Base-by-base conservation (phyloP, 1,140 invertebrate species). In the Pseudomyrmex dendroicus region DNA sequence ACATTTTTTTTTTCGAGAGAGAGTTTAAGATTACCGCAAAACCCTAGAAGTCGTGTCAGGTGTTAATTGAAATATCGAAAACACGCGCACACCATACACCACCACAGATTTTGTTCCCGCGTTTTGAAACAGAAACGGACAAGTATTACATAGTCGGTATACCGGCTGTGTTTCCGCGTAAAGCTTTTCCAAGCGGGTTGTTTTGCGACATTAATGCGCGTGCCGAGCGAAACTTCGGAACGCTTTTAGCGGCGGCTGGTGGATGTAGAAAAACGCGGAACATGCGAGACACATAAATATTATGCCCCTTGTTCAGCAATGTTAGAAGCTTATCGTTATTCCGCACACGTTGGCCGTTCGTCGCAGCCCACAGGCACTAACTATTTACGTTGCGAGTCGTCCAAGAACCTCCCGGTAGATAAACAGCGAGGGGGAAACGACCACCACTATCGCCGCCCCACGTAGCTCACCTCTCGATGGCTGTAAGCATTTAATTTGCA, bases 281-380 rank as follows among this genome's bases (percentile, higher is more conserved):
- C 85, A 90, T 90, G 89, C 89, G 84, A 90, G 89, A 87, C 89
- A 84, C 89, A 90, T 90, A 90, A 90, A 90, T 90, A 90, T 86
- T 59, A 35, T 35, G 85, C 52, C 82, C 84, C 83, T 83, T 87
- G 88, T 90, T 92, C 88, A 86, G 86, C 61, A 88, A 85, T 85
- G 87, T 90, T 91, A 88, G 84, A 87, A 89, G 89, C 91, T 92
- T 92, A 92, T 92, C 91, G 90, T 92, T 92, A 92, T 92, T 92
- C 90, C 73, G 86, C 91, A 92, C 91, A 92, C 91, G 91, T 91
- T 91, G 90, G 88, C 88, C 89, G 91, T 92, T 91, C 91, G 87
- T 92, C 91, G 88, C 87, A 88, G 86, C 86, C 85, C 86, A 90
- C 82, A 86, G 84, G 88, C 88, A 90, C 91, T 91, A 92, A 92